Base-by-base conservation (phyloP, 2,113 vertebrate genomes). In the Caretta caretta region DNA sequence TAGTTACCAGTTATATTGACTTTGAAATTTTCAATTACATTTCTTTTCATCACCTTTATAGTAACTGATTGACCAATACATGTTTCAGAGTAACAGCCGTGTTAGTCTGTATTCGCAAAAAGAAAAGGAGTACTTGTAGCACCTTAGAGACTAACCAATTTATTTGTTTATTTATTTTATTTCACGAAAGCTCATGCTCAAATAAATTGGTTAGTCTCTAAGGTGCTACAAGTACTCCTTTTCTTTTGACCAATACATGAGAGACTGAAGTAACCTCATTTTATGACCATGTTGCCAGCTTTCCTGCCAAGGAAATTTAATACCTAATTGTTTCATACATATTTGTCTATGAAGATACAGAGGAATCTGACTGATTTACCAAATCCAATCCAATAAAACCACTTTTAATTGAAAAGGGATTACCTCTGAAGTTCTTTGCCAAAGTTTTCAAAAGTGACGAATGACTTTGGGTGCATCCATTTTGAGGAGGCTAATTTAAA, bases 161-260 rank as follows among this genome's bases (percentile, higher is more conserved):
- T n/a, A n/a, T n/a, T n/a, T n/a, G n/a, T n/a, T n/a, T n/a, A n/a
- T n/a, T n/a, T n/a, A n/a, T n/a, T n/a, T n/a, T n/a, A n/a, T n/a
- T n/a, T n/a, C n/a, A n/a, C n/a, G n/a, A n/a, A n/a, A n/a, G n/a
- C n/a, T n/a, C n/a, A n/a, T n/a, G n/a, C n/a, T n/a, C n/a, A n/a
- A n/a, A n/a, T n/a, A n/a, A n/a, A n/a, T n/a, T n/a, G n/a, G n/a
- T n/a, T n/a, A n/a, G n/a, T n/a, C n/a, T n/a, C n/a, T n/a, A n/a
- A n/a, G n/a, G n/a, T n/a, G n/a, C n/a, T n/a, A n/a, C n/a, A n/a
- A n/a, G n/a, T n/a, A n/a, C n/a, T n/a, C n/a, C n/a, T n/a, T n/a
- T n/a, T n/a, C n/a, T n/a, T n/a, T 22, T 59, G 4, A 4, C 56
- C 11, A 76, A 22, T 0, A 0, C 0, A 1, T 1, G 10, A 22